Evolutionary conservation across 1,140 invertebrate genomes (phyloP).

Genomic region (Pararge aegeria): DNA sequence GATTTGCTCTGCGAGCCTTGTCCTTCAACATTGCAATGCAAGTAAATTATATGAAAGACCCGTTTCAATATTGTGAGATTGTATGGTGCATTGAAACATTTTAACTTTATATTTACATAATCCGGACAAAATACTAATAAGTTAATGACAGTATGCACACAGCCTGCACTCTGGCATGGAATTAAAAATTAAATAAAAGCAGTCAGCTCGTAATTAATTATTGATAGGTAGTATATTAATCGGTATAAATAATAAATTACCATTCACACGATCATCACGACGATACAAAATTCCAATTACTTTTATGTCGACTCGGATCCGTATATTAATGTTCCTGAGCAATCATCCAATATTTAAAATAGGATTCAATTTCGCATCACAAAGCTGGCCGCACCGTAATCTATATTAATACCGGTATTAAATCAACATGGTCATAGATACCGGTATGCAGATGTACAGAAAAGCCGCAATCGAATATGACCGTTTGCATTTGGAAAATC

Average conservation of each 20-base stretch:
- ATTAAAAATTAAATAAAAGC: too few species aligned
- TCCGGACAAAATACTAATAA: too few species aligned
- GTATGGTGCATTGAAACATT: too few species aligned
- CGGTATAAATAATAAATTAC: not conserved
- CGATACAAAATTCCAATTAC: conserved; percentile 6
- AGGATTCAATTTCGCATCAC: conserved; percentile 6
- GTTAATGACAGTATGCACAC: too few species aligned
- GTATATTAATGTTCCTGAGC: conserved; percentile 1
- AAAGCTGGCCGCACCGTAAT: conserved; percentile 7
- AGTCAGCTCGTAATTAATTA: too few species aligned
- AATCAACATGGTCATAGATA: not conserved
- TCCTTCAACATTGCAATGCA: too few species aligned
- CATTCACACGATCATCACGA: not conserved
- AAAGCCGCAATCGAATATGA: not conserved
- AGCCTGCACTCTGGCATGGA: too few species aligned
- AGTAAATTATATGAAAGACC: too few species aligned
- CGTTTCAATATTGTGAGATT: too few species aligned
- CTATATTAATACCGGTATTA: conserved; percentile 8
- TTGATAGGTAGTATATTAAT: not conserved
- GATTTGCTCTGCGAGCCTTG: too few species aligned
- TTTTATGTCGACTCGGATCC: not conserved
- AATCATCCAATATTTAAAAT: conserved; percentile 7
- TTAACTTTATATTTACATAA: too few species aligned
- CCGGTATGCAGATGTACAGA: not conserved
- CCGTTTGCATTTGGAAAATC: not conserved